These are phyloP conservation scores for Brachyistius frenatus DNA, from an alignment of 2,113 vertebrate genomes.

Conservation along the genomic window DNA sequence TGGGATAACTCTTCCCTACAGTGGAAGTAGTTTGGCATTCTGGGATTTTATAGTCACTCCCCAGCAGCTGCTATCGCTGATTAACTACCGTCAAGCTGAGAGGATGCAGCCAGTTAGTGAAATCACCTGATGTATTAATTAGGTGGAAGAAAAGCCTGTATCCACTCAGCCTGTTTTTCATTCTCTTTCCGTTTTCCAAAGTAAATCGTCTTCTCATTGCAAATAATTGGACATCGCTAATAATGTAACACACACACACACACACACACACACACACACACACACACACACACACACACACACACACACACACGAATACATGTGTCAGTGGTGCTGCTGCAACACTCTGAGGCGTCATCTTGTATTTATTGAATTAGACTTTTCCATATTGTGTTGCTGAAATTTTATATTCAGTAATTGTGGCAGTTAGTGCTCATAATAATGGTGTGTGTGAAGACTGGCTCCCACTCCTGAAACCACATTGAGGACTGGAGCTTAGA, in stretches of 20 bases:
- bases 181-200: background rate
- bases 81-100: slow-evolving; percentile 32
- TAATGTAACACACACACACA: slow-evolving; percentile 22
- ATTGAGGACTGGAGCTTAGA: slow-evolving; percentile 4
- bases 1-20: slow-evolving; percentile 7
- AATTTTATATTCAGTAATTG: slow-evolving; percentile 11
- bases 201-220: slow-evolving; percentile 23
- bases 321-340: background rate
- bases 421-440: slow-evolving; percentile 22
- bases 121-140: slow-evolving; percentile 46
- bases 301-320: background rate
- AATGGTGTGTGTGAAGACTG: background rate
- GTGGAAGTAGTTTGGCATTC: slow-evolving; percentile 8
- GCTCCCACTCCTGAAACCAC: slow-evolving; percentile 22
- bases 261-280: too few relatives aligned
- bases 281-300: background rate
- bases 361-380: slow-evolving; percentile 14
- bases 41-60: slow-evolving; percentile 15
- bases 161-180: background rate
- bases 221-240: slow-evolving; percentile 47
- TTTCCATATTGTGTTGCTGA: background rate
- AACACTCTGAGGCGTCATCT: background rate
- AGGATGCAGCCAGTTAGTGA: slow-evolving; percentile 27
- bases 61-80: slow-evolving; percentile 16
- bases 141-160: background rate